Evolutionary conservation across 2,797 vertebrate genomes (phyloP).

Genomic region (Lindbergichthys nudifrons): DNA sequence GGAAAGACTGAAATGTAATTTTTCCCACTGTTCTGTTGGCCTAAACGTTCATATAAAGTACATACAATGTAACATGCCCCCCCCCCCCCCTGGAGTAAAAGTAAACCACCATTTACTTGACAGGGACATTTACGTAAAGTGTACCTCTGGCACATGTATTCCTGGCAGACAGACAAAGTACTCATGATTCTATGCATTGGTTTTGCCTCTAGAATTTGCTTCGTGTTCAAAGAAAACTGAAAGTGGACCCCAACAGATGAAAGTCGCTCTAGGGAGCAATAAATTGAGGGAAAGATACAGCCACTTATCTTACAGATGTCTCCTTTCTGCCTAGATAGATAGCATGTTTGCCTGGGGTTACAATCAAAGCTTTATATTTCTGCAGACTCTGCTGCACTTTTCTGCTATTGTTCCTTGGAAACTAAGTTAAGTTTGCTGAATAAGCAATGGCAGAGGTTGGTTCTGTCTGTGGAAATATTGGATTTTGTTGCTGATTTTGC

Average conservation of each 20-base stretch:
- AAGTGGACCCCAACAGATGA: background rate
- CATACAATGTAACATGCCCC: background rate
- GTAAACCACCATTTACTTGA: background rate
- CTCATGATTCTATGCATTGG: background rate
- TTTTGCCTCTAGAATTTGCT: too few species aligned
- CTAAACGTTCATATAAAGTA: conserved; percentile 23
- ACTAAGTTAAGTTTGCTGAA: background rate
- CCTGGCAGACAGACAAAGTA: background rate
- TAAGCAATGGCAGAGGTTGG: background rate
- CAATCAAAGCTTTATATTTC: conserved; percentile 4
- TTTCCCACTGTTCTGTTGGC: conserved; percentile 35
- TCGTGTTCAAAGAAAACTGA: background rate
- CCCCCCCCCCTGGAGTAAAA: conserved; percentile 9
- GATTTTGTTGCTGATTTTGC: background rate
- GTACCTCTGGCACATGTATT: conserved; percentile 2
- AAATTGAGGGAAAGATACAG: background rate
- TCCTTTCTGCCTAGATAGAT: conserved; percentile 2
- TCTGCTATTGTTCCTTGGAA: background rate
- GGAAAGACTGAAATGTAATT: conserved; percentile 5
- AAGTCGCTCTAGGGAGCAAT: background rate
- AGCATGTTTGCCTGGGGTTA: background rate
- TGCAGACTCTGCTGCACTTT: background rate
- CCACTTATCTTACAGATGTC: background rate
- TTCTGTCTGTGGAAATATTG: background rate
- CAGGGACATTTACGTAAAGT: background rate